Evolutionary conservation across 2,113 vertebrate species (phyloP).

Genomic region (Phrynocephalus versicolor): DNA sequence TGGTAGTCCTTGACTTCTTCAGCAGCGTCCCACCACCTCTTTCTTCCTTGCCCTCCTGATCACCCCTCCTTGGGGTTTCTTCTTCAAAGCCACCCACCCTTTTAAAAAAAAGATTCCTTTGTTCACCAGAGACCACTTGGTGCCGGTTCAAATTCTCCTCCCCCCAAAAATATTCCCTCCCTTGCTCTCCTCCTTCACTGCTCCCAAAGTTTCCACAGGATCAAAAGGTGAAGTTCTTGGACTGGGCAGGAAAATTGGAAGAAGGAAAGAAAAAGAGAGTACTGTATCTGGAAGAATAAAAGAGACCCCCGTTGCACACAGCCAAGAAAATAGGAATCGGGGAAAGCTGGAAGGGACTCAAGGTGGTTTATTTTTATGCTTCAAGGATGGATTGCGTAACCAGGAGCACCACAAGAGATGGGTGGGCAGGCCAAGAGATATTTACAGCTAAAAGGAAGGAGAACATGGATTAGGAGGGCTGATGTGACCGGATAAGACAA

Average conservation of each 20-base stretch:
- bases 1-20: background rate
- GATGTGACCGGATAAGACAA: too few species aligned
- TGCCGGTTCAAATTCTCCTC: background rate
- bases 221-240: background rate
- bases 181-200: background rate
- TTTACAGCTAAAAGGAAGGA: background rate
- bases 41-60: slow-evolving; percentile 7
- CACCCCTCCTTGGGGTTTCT: background rate
- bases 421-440: background rate
- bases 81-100: background rate
- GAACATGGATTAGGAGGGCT: too few species aligned
- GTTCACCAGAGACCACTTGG: background rate
- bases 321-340: background rate
- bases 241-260: background rate
- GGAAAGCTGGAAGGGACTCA: background rate
- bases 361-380: background rate
- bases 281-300: background rate
- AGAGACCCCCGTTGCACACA: background rate
- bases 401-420: background rate
- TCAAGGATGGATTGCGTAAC: slow-evolving; percentile 8
- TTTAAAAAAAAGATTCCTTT: background rate
- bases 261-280: background rate
- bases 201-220: background rate
- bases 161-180: background rate
- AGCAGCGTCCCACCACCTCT: background rate